Evolutionary conservation across 2,113 vertebrate species (phyloP).

Genomic region (Dinomys branickii): DNA sequence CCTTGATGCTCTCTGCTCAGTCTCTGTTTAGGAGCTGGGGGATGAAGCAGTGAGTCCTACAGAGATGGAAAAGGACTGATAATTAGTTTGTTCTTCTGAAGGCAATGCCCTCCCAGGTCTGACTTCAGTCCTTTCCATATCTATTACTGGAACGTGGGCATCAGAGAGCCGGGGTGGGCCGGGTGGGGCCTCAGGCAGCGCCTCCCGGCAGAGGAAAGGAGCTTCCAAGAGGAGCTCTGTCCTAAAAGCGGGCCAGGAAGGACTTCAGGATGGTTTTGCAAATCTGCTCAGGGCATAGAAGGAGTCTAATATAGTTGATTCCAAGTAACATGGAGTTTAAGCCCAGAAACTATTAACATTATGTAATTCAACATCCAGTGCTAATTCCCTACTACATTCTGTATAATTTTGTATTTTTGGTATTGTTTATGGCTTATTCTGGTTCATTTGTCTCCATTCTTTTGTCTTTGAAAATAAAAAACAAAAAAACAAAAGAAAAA

Average conservation of each 20-base stretch:
- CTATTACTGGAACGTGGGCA: neutral
- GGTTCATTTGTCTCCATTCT: no score
- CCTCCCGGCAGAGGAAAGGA: accelerated
- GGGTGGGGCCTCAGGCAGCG: accelerated
- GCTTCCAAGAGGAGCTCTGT: neutral
- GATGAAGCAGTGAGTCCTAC: neutral
- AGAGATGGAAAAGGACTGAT: neutral
- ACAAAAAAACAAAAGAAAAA: no score
- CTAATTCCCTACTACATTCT: no score
- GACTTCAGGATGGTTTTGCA: neutral
- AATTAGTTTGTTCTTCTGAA: neutral
- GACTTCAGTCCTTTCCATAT: neutral
- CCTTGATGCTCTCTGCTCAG: neutral
- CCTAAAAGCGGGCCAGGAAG: no score
- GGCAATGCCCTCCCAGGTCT: accelerated
- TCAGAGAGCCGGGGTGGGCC: neutral
- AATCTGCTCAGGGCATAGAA: neutral
- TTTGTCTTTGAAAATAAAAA: no score
- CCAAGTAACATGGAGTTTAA: neutral
- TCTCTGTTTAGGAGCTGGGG: neutral
- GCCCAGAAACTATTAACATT: accelerated
- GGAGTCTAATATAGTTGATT: accelerated
- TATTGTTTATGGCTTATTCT: no score
- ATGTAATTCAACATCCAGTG: no score
- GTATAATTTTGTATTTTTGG: no score